Conservation (phyloP, 2,797 vertebrate species). For the Morelia viridis region DNA sequence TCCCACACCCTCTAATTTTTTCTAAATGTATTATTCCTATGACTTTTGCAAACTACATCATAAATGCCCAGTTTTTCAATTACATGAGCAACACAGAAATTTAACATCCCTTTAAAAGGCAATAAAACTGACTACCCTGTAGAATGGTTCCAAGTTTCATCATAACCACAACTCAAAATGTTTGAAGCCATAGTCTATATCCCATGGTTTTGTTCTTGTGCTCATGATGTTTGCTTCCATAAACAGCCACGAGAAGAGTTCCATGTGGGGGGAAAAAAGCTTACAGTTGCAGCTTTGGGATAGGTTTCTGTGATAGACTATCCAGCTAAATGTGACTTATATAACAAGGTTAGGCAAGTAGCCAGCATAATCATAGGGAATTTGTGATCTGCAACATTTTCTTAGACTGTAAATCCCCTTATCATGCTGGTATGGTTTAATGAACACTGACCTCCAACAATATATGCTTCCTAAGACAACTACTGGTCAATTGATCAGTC, state of each 20-base stretch:
- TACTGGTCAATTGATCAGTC: neutral
- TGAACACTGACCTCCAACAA: neutral
- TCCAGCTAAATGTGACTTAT: neutral
- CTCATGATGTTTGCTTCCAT: conserved; percentile 23
- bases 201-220: conserved; percentile 51
- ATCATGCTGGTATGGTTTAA: neutral
- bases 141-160: conserved; percentile 54
- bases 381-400: neutral
- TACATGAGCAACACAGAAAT: conserved; percentile 1
- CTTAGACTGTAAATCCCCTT: neutral
- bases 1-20: neutral
- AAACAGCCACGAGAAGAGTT: conserved; percentile 48
- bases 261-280: neutral
- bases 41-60: neutral
- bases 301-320: neutral
- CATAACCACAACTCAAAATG: conserved; percentile 38
- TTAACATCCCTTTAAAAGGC: conserved; percentile 16
- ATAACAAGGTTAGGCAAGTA: neutral
- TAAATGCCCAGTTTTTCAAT: neutral
- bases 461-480: neutral
- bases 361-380: neutral
- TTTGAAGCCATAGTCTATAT: conserved; percentile 51
- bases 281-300: neutral
- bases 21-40: neutral
- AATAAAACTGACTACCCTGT: neutral